Evolutionary conservation across 2,888 invertebrate genomes (phyloP), one percentile per base, ranked within the genome.

Genomic region (Megastigmus dorsalis): DNA sequence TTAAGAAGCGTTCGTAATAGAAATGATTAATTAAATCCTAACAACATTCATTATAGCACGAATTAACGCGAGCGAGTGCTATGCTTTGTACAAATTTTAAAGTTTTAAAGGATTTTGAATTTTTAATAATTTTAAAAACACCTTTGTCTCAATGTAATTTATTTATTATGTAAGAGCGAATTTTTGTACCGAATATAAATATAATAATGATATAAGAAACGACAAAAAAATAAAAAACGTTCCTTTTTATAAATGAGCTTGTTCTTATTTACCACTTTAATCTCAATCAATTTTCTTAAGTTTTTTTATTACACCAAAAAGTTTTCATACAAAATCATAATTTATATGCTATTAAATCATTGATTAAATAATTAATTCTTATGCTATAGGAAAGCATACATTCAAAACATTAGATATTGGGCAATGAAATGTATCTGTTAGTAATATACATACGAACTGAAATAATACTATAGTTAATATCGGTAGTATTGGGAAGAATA

Each of bases 81-180:
- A 55, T 65, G 41, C 45, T 75, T 57, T 75, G 55, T 75, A 71
- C 65, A 71, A 75, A 75, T 75, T 75, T 54, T 67, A 48, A 48
- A 48, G 18, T 55, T 52, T 60, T 36, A 38, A 75, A 50, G 54
- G 50, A 71, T 71, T 75, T 75, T 57, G 33, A 75, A 62, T 62
- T 62, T 55, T 54, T 52, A 59, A 13, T 45, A 69, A 43, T 6
- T 60, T 60, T 60, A 20, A 66, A 54, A 60, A 52, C 59, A 65
- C 43, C 45, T 66, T 77, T 74, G 48, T 79, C 65, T 80, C 79
- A 79, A 77, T 84, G 82, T 85, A 85, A 86, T 82, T 86, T 87
- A 88, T 88, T 88, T 88, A 88, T 87, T 87, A 82, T 87, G 83
- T 86, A 86, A 84, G 85, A 77, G 84, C 80, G 85, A 85, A 83